Evolutionary conservation across 2,113 vertebrate species (phyloP).

Genomic region (Chionomys nivalis): DNA sequence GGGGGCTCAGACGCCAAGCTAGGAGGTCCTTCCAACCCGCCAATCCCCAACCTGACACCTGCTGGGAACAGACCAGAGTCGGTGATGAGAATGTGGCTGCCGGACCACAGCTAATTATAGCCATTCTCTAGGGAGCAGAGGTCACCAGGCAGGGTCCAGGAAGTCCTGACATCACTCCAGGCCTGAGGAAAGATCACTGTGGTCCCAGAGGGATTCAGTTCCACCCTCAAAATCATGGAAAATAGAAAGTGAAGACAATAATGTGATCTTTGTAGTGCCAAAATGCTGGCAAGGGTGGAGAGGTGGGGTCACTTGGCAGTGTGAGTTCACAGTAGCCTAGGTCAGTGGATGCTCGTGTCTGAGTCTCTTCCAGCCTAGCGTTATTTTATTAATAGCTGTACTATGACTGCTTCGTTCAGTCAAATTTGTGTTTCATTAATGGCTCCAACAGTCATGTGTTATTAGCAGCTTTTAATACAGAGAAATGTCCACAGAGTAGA

Average conservation of each 20-base stretch:
- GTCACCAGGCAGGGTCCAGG: not conserved
- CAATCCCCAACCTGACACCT: not conserved
- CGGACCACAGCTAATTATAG: constrained; percentile 61
- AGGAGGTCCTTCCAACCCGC: not conserved
- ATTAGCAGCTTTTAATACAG: not conserved
- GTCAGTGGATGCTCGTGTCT: not conserved
- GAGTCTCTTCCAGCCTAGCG: not conserved
- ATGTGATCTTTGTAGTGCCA: not conserved
- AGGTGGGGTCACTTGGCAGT: too few relatives aligned
- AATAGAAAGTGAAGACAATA: not conserved
- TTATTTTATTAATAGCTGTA: not conserved
- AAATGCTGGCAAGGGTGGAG: not conserved
- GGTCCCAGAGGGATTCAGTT: not conserved
- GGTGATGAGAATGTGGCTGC: constrained; percentile 52
- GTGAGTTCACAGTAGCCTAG: not conserved
- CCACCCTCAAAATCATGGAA: not conserved
- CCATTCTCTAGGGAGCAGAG: not conserved
- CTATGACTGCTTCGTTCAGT: constrained; percentile 2
- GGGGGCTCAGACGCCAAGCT: not conserved
- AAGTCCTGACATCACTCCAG: not conserved
- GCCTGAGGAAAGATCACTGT: not conserved
- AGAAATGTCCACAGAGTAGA: not conserved
- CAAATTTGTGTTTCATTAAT: constrained; percentile 25
- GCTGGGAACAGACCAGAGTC: constrained; percentile 18
- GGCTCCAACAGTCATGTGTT: not conserved